Percentiles rank a stretch among this genome's conserved stretches.
These are phyloP conservation scores for Lepisosteus osseus DNA, from an alignment of 2,113 vertebrate genomes.

Conservation along the genomic window DNA sequence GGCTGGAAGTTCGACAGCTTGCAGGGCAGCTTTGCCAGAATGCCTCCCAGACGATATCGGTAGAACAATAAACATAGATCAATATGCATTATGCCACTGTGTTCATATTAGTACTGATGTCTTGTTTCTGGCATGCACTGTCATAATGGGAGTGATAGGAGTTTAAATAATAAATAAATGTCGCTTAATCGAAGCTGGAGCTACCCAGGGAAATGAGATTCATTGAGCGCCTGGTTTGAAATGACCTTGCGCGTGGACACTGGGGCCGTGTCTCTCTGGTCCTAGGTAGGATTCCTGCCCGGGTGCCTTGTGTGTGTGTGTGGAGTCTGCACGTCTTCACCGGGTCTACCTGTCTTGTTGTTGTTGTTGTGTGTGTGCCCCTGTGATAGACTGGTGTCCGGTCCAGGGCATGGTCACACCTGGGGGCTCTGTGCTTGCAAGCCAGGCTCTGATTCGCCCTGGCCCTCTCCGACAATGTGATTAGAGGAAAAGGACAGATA, in stretches of 20 bases:
- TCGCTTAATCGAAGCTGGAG: not conserved
- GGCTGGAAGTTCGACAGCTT: too few species aligned
- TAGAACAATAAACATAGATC: slow-evolving; percentile 28
- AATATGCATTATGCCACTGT: slow-evolving; percentile 25
- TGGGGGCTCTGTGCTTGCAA: too few species aligned
- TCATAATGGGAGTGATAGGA: slow-evolving; percentile 32
- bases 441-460: too few species aligned
- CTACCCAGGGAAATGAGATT: not conserved
- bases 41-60: slow-evolving; percentile 25
- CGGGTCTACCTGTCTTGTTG: too few species aligned
- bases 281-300: not conserved
- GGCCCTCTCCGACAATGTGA: too few species aligned
- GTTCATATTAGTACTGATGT: slow-evolving; percentile 3
- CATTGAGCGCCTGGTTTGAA: too few species aligned
- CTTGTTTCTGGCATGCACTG: slow-evolving; percentile 20
- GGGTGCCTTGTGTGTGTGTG: too few species aligned
- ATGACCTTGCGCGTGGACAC: not conserved
- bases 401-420: too few species aligned
- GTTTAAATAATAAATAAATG: slow-evolving; percentile 36
- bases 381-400: too few species aligned
- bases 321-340: too few species aligned
- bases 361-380: too few species aligned
- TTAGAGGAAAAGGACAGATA: too few species aligned
- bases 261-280: not conserved
- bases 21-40: slow-evolving; percentile 16